A percentile compares a stretch with the other conserved stretches of the same genome.
Evolutionary conservation across 2,888 invertebrate genomes (phyloP).

Genomic region (Erebia ligea): DNA sequence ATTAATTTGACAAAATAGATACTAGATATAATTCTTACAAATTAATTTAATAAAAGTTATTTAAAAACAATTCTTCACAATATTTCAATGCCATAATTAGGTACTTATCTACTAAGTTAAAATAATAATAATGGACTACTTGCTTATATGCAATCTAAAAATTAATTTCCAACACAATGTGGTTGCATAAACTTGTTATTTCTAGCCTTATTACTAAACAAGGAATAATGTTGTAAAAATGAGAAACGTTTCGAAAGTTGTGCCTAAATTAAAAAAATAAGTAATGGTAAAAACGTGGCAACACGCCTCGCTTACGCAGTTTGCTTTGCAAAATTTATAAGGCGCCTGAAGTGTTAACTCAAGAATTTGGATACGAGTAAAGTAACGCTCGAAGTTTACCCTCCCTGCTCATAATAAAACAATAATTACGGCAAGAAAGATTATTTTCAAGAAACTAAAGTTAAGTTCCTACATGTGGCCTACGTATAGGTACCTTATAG

Average conservation of each 20-base stretch:
- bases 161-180: not conserved
- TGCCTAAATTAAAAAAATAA: conserved; percentile 27
- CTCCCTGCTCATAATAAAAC: not conserved
- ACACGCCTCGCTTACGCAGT: conserved; percentile 31
- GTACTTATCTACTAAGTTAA: too few relatives aligned
- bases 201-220: conserved; percentile 12
- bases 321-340: conserved; percentile 39
- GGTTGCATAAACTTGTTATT: conserved; percentile 1
- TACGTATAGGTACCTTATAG: too few relatives aligned
- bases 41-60: too few relatives aligned
- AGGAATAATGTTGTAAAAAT: conserved; percentile 16
- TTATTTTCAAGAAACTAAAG: not conserved
- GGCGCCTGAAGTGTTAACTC: conserved; percentile 34
- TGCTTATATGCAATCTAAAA: not conserved
- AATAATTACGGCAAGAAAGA: not conserved
- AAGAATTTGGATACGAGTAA: conserved; percentile 33
- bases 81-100: too few relatives aligned
- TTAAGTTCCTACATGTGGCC: not conserved
- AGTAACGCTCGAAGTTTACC: conserved; percentile 19
- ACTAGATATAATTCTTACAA: too few relatives aligned
- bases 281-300: conserved; percentile 35
- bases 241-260: conserved; percentile 15
- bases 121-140: not conserved
- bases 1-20: too few relatives aligned
- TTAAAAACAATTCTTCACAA: too few relatives aligned